Percentiles rank a stretch among this genome's conserved stretches.
phyloP scores from a whole-genome alignment of 1,140 invertebrate genomes.

The Metaphire vulgaris region DNA sequence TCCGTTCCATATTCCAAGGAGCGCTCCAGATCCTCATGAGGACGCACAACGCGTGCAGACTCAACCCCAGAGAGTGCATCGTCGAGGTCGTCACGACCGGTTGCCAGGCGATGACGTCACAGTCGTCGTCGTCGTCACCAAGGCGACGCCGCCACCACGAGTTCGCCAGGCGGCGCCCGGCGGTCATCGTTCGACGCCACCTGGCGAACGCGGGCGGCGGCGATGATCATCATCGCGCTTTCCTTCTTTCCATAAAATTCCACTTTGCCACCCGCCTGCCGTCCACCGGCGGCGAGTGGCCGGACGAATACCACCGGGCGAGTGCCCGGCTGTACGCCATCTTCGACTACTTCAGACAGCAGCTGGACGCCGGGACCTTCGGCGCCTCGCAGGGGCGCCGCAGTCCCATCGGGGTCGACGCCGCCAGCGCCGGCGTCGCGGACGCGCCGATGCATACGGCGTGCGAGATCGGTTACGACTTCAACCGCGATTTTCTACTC shows the following conservation, averaged over 20 bases:
- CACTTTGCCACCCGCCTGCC: conserved; percentile 20
- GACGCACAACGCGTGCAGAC: background rate
- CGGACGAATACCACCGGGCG: conserved; percentile 26
- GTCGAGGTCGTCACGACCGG: conserved; percentile 14
- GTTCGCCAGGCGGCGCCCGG: background rate
- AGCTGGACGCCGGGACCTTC: conserved; percentile 5
- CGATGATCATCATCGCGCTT: background rate
- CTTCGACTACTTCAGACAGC: conserved; percentile 20
- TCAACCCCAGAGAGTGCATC: conserved; percentile 24
- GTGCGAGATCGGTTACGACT: conserved; percentile 25
- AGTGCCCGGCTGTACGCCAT: conserved; percentile 10
- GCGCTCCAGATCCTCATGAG: conserved; percentile 10
- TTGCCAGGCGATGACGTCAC: background rate
- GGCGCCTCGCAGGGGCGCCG: background rate
- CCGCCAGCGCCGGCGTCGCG: conserved; percentile 6
- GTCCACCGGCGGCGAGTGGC: conserved; percentile 11
- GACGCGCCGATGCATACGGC: background rate
- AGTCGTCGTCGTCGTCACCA: background rate
- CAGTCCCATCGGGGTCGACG: background rate
- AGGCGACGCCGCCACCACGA: background rate
- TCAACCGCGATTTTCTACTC: conserved; percentile 17
- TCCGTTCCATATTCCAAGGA: conserved; percentile 16
- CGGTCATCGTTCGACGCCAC: background rate
- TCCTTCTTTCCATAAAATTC: conserved; percentile 11
- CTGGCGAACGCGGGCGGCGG: background rate